A percentile compares a stretch with the other conserved stretches of the same genome.
phyloP scores from a whole-genome alignment of 2,888 invertebrate species.

The Sipha maydis region DNA sequence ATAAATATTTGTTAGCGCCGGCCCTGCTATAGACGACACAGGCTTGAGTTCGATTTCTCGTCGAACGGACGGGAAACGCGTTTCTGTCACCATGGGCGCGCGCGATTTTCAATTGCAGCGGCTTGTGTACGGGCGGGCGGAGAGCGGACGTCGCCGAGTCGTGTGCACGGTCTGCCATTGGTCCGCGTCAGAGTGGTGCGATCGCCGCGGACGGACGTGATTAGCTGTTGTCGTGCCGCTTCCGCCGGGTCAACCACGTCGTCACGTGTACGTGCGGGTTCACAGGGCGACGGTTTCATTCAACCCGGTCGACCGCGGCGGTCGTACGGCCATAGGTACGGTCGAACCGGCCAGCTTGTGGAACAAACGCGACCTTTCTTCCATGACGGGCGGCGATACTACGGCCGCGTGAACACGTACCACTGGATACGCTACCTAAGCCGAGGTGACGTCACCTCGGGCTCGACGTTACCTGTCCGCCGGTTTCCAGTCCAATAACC shows the following conservation, averaged over 20 bases:
- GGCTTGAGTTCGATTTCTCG: not conserved
- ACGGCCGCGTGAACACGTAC: too few species aligned
- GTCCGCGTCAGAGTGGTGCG: conserved; percentile 39
- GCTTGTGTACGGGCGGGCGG: too few species aligned
- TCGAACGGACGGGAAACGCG: not conserved
- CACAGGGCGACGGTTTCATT: conserved; percentile 16
- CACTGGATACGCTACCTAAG: not conserved
- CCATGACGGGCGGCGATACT: conserved; percentile 1
- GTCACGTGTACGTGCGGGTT: conserved; percentile 29
- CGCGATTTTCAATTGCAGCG: not conserved
- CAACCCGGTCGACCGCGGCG: not conserved
- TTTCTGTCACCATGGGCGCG: not conserved
- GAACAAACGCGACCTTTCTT: not conserved
- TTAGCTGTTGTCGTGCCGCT: not conserved
- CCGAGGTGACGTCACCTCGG: not conserved
- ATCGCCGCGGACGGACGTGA: conserved; percentile 20
- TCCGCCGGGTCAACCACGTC: conserved; percentile 22
- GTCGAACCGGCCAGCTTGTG: not conserved
- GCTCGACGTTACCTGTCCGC: not conserved
- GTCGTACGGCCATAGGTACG: conserved; percentile 4
- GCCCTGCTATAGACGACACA: too few species aligned
- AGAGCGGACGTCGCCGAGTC: not conserved
- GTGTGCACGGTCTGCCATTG: conserved; percentile 45
- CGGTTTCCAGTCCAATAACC: not conserved
- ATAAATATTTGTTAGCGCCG: too few species aligned